Evolutionary conservation across 1,140 invertebrate genomes (phyloP), one percentile per base, ranked within the genome.

Genomic region (Papilio polyxenes): DNA sequence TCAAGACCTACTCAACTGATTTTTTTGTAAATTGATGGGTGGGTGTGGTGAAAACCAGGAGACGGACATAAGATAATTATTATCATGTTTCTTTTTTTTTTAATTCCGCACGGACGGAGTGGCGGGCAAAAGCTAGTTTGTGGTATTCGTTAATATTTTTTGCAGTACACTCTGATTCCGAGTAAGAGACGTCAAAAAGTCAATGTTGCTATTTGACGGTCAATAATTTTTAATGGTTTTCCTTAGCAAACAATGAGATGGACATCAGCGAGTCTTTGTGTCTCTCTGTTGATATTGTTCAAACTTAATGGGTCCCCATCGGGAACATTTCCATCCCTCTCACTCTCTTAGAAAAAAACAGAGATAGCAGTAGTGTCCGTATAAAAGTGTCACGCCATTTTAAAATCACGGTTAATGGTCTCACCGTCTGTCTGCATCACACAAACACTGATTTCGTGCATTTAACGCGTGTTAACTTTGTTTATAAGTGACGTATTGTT

Each of bases 151-250:
- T 65, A 69, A 69, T 72, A 40, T 72, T 72, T 72, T 40, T 72
- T 72, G 31, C 65, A 53, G 20, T 77, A 77, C 20, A 77, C 23
- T 20, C 49, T 44, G 72, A 86, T 89, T 89, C 86, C 76, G 10
- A 83, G 85, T 89, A 91, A 51, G 51, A 44, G 56, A 84, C 72
- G 81, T 83, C 76, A 82, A 85, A 88, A 88, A 86, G 17, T 78
- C 44, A 40, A 77, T 84, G 85, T 88, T 83, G 85, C 84, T 82
- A 62, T 82, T 75, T 44, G 77, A 75, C 81, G 80, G 81, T 82
- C 87, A 89, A 91, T 91, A 90, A 91, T 90, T 89, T 92, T 91
- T 89, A 92, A 92, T 91, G 92, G 89, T 92, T 90, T 89, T 87
- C 85, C 83, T 83, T 86, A 65, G 62, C 82, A 91, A 89, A 92